phyloP scores from a whole-genome alignment of 2,888 invertebrate species.

The Dasysyrphus tricinctus region DNA sequence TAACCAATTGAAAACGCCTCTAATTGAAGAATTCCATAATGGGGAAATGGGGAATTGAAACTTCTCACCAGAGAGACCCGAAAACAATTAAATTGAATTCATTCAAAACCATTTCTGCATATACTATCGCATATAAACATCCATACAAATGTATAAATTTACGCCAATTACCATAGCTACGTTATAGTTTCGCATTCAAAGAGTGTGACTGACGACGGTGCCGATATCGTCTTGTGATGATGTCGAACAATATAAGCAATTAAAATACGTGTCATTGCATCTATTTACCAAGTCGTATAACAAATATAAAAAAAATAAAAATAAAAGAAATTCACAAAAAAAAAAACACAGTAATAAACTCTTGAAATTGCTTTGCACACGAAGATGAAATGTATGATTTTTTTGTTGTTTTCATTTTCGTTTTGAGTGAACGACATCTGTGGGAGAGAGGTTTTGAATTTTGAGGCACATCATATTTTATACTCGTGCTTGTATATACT shows the following conservation, averaged over 20 bases:
- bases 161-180: neutral
- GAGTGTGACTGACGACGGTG: conserved; percentile 19
- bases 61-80: conserved; percentile 11
- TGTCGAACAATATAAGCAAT: conserved; percentile 71
- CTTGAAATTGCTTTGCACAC: conserved; percentile 45
- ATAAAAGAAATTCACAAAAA: conserved; percentile 1
- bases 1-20: conserved; percentile 42
- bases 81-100: conserved; percentile 37
- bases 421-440: conserved; percentile 1
- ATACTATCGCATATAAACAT: neutral
- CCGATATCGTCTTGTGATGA: conserved; percentile 36
- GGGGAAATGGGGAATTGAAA: conserved; percentile 47
- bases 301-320: conserved; percentile 19
- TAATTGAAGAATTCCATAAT: conserved; percentile 55
- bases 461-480: neutral
- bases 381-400: conserved; percentile 25
- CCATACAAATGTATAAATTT: neutral
- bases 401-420: conserved; percentile 4
- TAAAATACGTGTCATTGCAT: conserved; percentile 75
- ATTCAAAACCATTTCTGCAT: conserved; percentile 24
- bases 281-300: conserved; percentile 55
- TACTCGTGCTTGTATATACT: neutral
- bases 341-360: conserved; percentile 52
- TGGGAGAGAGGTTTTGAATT: conserved; percentile 15
- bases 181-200: conserved; percentile 43